Evolutionary conservation across 1,140 invertebrate species (phyloP).

Genomic region (Eueides isabella): DNA sequence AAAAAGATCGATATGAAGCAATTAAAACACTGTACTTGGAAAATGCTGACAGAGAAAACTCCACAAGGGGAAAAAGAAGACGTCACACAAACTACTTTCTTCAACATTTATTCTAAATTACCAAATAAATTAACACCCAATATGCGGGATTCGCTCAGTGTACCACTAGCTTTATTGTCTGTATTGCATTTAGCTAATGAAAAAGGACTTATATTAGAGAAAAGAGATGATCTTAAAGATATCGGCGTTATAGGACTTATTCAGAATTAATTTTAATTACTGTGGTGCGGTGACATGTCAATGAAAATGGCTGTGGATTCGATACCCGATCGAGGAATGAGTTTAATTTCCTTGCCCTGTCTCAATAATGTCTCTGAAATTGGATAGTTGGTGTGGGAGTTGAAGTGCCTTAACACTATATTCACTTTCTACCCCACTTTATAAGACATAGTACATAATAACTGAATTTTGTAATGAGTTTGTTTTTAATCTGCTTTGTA

Average conservation of each 20-base stretch:
- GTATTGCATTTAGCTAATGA: constrained; percentile 92
- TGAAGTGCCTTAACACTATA: too few relatives aligned
- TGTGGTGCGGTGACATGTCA: too few relatives aligned
- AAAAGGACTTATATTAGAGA: constrained; percentile 80
- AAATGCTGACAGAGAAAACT: constrained; percentile 74
- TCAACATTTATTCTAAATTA: constrained; percentile 83
- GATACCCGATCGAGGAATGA: too few relatives aligned
- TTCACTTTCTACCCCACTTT: too few relatives aligned
- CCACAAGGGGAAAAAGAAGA: constrained; percentile 62
- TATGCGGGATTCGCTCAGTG: constrained; percentile 88
- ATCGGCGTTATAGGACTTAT: constrained; percentile 71
- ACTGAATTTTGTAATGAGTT: background rate
- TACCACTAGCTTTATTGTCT: constrained; percentile 89
- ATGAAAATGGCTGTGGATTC: too few relatives aligned
- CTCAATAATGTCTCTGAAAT: too few relatives aligned
- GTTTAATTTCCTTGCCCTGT: too few relatives aligned
- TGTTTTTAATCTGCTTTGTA: background rate
- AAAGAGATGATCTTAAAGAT: constrained; percentile 69
- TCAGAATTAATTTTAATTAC: constrained; percentile 44
- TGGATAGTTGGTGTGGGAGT: too few relatives aligned
- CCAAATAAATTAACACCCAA: constrained; percentile 83
- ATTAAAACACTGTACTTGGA: constrained; percentile 89
- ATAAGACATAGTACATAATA: background rate
- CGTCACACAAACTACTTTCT: constrained; percentile 71
- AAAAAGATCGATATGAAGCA: constrained; percentile 92